Base-by-base conservation (phyloP, 2,113 vertebrate species). In the Cariama cristata region DNA sequence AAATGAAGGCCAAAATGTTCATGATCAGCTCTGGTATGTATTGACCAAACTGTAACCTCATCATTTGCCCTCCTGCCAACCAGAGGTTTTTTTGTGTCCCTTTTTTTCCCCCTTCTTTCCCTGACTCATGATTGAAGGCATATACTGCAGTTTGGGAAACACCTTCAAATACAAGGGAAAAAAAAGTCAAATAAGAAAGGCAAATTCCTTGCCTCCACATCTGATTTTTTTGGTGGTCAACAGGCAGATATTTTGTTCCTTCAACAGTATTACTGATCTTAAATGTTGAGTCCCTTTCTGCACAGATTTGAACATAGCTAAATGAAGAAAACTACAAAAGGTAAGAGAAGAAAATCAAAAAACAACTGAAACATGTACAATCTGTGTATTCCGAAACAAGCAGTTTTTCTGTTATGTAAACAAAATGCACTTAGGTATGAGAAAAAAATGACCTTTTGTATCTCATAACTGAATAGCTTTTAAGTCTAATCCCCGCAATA, bases 71-170 rank as follows among this genome's bases (percentile, higher is more conserved):
- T 79, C 22, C 32, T 63, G 18, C 1, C 40, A 71, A 11, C 3
- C 8, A 45, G 6, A 11, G 1, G 0, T 59, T 59, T 56, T 55
- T 62, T 49, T 35, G 2, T 14, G 2, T 26, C 19, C 3, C 1
- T 5, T 79, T 45, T 47, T 63, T 27, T 0, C 1, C 2, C 3
- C 2, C 5, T 44, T 53, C 24, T 76, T 79, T 66, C 17, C 24
- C 5, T 55, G 28, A 20, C 8, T 74, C 4, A 10, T 49, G n/a
- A 15, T 5, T 59, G 9, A 89, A 14, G 12, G 4, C 26, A 64
- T 60, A 59, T 14, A 50, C 22, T 17, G 3, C 22, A 47, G 14
- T 59, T 69, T 69, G 22, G 12, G 16, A 58, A 90, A 73, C 8
- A 52, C 0, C 12, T 75, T 76, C 22, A 86, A 47, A 91, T 68